Evolutionary conservation across 1,140 invertebrate genomes (phyloP), one percentile per base, ranked within the genome.

Genomic region (Lysiphlebus fabarum): DNA sequence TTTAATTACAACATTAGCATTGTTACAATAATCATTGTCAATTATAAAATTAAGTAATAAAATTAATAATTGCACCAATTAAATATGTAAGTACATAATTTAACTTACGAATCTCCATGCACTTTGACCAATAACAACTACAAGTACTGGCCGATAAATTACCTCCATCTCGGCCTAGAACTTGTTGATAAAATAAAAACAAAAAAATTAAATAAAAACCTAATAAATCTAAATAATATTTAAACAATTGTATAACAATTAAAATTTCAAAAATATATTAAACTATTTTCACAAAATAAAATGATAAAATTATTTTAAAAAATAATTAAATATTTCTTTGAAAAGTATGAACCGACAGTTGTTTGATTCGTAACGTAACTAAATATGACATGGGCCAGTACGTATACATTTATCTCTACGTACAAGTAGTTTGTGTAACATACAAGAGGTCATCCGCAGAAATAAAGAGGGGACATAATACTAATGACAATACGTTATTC

Each of bases 391-490:
- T 66, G 59, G 62, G 60, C 62, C 59, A 56, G 67, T 33, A 67
- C 66, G 66, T 71, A 71, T 67, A 71, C 70, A 72, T 75, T 73
- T 75, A 74, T 74, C 69, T 69, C 67, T 71, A 67, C 68, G 66
- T 68, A 54, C 59, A 57, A 66, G 61, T 49, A 65, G 66, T 70
- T 70, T 67, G 67, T 70, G 72, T 67, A 67, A 73, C 70, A 74
- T n/a, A n/a, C 69, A 63, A 73, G 71, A 75, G 73, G 73, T 75
- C 72, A 75, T 73, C 70, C 48, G 40, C 45, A 37, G 42, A 50
- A 9, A 12, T 1, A 40, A 53, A 65, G 62, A 62, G 63, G 63
- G 65, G 56, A 55, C 36, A 34, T 37, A 47, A 17, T 47, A 47
- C 10, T 9, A 17, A 17, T 26, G 7, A 10, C 10, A 17, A 8